phyloP scores from a whole-genome alignment of 2,113 vertebrate genomes.

The Panurus biarmicus region DNA sequence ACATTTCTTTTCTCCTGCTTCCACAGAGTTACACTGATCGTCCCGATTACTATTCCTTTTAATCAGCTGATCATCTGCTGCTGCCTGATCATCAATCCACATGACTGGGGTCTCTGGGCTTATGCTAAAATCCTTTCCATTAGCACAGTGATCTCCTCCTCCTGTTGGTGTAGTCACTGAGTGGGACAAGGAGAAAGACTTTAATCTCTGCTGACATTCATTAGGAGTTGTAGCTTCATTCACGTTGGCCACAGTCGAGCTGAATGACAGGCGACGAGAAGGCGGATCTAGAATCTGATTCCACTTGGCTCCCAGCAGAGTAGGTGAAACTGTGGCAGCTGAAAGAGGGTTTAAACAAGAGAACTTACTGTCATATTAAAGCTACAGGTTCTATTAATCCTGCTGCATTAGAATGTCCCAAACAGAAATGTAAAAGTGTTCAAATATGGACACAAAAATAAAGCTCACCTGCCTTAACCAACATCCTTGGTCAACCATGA shows the following conservation, averaged over 20 bases:
- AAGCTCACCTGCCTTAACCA: not conserved
- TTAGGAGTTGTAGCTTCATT: conserved; percentile 72
- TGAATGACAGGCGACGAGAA: conserved; percentile 78
- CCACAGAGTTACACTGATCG: conserved; percentile 54
- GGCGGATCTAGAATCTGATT: conserved; percentile 89
- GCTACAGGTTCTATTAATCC: not conserved
- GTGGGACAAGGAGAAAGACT: conserved; percentile 74
- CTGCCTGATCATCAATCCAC: conserved; percentile 79
- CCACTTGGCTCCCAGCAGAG: conserved; percentile 89
- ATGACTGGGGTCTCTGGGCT: conserved; percentile 71
- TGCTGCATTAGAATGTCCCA: not conserved
- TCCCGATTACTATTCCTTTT: conserved; percentile 58
- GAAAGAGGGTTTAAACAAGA: conserved; percentile 30
- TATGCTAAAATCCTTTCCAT: conserved; percentile 70
- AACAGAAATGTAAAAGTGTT: not conserved
- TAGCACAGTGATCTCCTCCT: conserved; percentile 61
- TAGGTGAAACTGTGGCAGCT: conserved; percentile 88
- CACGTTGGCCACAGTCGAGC: conserved; percentile 74
- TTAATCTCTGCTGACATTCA: conserved; percentile 80
- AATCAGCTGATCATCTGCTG: conserved; percentile 69
- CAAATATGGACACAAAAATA: not conserved
- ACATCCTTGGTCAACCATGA: not conserved
- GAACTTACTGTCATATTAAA: not conserved
- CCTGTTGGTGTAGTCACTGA: conserved; percentile 50
- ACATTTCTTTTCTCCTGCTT: conserved; percentile 64